These are phyloP conservation scores for Oxytorus armatus DNA, from an alignment of 2,888 invertebrate species.

Conservation along the genomic window DNA sequence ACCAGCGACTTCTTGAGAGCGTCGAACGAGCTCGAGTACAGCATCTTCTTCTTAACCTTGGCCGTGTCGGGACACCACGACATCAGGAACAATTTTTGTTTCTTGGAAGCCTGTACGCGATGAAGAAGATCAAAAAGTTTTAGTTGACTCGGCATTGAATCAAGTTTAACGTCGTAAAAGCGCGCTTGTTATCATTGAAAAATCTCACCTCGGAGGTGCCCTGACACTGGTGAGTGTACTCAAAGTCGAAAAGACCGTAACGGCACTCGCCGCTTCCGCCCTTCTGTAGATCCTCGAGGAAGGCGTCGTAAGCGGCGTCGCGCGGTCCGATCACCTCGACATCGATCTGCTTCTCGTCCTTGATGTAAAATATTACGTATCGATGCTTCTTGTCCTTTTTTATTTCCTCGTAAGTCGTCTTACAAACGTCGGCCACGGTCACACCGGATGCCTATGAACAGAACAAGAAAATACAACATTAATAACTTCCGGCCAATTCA, in stretches of 20 bases:
- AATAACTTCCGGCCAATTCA: not conserved
- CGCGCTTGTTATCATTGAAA: not conserved
- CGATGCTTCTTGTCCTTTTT: slow-evolving; percentile 99
- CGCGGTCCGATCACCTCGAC: slow-evolving; percentile 96
- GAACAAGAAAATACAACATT: slow-evolving; percentile 41
- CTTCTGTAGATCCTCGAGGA: slow-evolving; percentile 96
- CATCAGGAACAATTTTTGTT: slow-evolving; percentile 99
- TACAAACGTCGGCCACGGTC: slow-evolving; percentile 97
- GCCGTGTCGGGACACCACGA: slow-evolving; percentile 99
- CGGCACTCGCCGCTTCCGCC: slow-evolving; percentile 98
- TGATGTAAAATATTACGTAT: slow-evolving; percentile 98
- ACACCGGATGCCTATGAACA: slow-evolving; percentile 94
- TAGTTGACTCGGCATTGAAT: not conserved
- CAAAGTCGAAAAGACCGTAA: slow-evolving; percentile 99
- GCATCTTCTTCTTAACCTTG: slow-evolving; percentile 93
- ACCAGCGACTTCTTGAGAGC: slow-evolving; percentile 98
- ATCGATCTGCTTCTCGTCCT: slow-evolving; percentile 98
- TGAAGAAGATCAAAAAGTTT: not conserved
- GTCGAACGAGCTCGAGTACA: slow-evolving; percentile 97
- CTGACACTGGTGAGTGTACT: slow-evolving; percentile 98
- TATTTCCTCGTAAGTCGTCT: slow-evolving; percentile 97
- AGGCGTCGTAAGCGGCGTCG: slow-evolving; percentile 96
- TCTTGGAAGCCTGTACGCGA: slow-evolving; percentile 91
- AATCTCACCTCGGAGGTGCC: slow-evolving; percentile 92
- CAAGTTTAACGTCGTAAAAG: not conserved